Conservation (phyloP, 92 coral and sea anemone genomes). For the Epizoanthus fatuus region DNA sequence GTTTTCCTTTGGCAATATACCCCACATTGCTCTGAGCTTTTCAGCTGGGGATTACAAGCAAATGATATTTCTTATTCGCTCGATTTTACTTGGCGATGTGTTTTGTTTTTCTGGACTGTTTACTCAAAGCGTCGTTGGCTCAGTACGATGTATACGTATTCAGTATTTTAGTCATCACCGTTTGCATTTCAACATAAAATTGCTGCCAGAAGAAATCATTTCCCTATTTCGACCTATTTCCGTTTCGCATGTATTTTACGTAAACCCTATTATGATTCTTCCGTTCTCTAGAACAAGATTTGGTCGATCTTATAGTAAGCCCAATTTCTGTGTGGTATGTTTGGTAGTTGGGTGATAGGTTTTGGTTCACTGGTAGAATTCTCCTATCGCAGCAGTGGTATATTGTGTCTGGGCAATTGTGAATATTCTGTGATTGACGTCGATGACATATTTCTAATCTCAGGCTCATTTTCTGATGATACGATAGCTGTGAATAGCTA, state of each 20-base stretch:
- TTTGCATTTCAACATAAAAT: constrained; percentile 33
- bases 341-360: neutral
- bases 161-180: neutral
- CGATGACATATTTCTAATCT: constrained; percentile 1
- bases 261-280: constrained; percentile 2
- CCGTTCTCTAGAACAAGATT: neutral
- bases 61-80: neutral
- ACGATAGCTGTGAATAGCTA: neutral
- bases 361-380: neutral
- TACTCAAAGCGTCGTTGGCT: constrained; percentile 13
- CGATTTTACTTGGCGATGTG: neutral
- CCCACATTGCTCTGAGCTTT: neutral
- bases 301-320: neutral
- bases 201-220: neutral
- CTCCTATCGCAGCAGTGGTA: neutral
- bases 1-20: constrained; percentile 11
- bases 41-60: neutral
- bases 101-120: constrained; percentile 22
- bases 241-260: constrained; percentile 8
- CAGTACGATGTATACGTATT: neutral
- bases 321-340: neutral
- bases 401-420: constrained; percentile 25
- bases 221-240: neutral
- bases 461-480: constrained; percentile 11
- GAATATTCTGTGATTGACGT: constrained; percentile 18